Base-by-base conservation (phyloP, 2,113 vertebrate genomes). In the Menidia beryllina region DNA sequence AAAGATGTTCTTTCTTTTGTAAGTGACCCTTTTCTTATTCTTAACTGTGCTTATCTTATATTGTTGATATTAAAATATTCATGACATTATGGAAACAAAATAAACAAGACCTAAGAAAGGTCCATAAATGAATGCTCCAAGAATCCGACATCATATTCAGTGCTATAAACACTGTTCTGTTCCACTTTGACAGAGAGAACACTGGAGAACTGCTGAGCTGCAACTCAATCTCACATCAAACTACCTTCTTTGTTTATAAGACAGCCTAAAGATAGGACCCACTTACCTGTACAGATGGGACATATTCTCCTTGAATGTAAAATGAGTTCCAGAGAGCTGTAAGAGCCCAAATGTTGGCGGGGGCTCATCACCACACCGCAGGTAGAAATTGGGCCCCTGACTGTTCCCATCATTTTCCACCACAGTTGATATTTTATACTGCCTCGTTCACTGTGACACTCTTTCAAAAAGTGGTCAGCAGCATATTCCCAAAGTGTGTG, bases 261-360 rank as follows among this genome's bases (percentile, higher is more conserved):
- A 72, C 34, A 51, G 47, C 7, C 53, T 57, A 39, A 61, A 55
- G 38, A 12, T 19, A 10, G 48, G 19, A 15, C 12, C n/a, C 20
- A 23, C 17, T 47, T 65, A 53, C 14, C 51, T 27, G 15, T 6
- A 30, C 67, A 72, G 48, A 39, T 47, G 51, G 10, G 53, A 57
- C 20, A 43, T 23, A 41, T 54, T 72, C 25, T 2, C 15, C 0
- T 9, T 71, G 20, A 69, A 51, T 66, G 59, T 8, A 0, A 63
- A 50, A 65, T 60, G 24, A 64, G 53, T 69, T 65, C 30, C n/a
- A 49, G 38, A 58, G 48, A 57, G 41, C 5, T 52, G 26, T 34
- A 24, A 52, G 56, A 61, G 30, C 10, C n/a, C 6, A 27, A n/a
- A 43, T 47, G 14, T 5, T 34, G 34, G n/a, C 53, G 34, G 38